Conservation (phyloP, 2,797 vertebrate genomes). For the Hirundo rustica region DNA sequence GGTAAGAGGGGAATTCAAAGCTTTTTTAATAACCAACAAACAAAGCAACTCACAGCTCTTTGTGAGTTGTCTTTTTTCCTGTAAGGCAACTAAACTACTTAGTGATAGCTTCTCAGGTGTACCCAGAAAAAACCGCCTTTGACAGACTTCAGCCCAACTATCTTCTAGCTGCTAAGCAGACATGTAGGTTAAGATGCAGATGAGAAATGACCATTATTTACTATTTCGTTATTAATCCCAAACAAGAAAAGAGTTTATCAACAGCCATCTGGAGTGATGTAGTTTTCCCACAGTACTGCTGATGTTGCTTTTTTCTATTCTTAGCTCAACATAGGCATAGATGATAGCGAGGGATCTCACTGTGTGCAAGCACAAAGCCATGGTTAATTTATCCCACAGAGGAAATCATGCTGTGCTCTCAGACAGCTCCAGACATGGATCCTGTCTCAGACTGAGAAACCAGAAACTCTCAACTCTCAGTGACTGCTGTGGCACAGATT, state of each 20-base stretch:
- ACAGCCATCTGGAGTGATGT: constrained; percentile 55
- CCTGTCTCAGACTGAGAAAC: constrained; percentile 42
- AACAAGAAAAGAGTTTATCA: constrained; percentile 29
- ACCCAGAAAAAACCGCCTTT: neutral
- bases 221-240: constrained; percentile 22
- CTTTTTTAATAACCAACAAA: neutral
- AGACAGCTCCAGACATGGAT: constrained; percentile 58
- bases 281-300: constrained; percentile 67
- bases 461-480: constrained; percentile 38
- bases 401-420: constrained; percentile 62
- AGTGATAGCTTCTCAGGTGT: neutral
- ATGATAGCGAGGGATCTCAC: constrained; percentile 30
- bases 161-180: neutral
- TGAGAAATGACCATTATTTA: neutral
- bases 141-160: neutral
- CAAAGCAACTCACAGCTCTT: neutral
- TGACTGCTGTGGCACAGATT: constrained; percentile 41
- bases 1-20: neutral
- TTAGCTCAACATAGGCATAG: constrained; percentile 43
- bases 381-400: constrained; percentile 50
- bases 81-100: neutral
- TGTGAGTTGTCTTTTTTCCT: neutral
- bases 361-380: constrained; percentile 46
- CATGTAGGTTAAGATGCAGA: neutral
- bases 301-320: constrained; percentile 67